Base-by-base conservation (phyloP, 1,140 invertebrate genomes). In the Semibalanus balanoides region DNA sequence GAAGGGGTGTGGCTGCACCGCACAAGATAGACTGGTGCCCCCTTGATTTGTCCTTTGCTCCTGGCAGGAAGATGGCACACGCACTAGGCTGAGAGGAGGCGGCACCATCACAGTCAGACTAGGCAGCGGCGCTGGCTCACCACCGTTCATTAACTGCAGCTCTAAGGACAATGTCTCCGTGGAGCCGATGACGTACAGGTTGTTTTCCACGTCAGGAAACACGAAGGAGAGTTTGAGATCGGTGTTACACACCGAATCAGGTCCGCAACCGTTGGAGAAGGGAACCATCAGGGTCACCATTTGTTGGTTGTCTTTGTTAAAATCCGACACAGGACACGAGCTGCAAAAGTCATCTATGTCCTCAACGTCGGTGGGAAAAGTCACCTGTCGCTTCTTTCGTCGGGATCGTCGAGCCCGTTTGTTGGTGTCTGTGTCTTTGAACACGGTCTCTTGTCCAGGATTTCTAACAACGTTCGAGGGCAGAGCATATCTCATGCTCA, bases 51-150 rank as follows among this genome's bases (percentile, higher is more conserved):
- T 14, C 11, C 22, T 64, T 1, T 27, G 3, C 70, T 72, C 70
- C 70, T 72, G 3, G 19, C 70, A 72, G 70, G 29, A 28, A 0
- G 70, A 19, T 19, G 70, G 70, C 9, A 72, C 28, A 3, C 70
- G 70, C 25, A 72, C 28, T 3, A 72, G 28, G 29, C n/a, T 72
- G 25, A 72, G 3, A 1, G 77, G 77, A 79, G 76, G 35, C 74
- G 74, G 73, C 74, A 80, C 25, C 7, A 22, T 29, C 11, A 72
- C 70, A n/a, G 29, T 29, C 3, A 72, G 29, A 9, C 9, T 30
- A 3, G 70, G 70, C 70, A 72, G 29, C 29, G 70, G 29, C 29
- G 70, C 70, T 14, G 70, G 70, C 29, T 72, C 70, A 19, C 25
- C 70, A n/a, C 29, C 28, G 29, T 72, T 72, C 70, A 3, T 27